Percentiles rank a stretch among this genome's conserved stretches.
Conservation (phyloP, 1,140 invertebrate genomes). For the Rhyacophila brunnea region DNA sequence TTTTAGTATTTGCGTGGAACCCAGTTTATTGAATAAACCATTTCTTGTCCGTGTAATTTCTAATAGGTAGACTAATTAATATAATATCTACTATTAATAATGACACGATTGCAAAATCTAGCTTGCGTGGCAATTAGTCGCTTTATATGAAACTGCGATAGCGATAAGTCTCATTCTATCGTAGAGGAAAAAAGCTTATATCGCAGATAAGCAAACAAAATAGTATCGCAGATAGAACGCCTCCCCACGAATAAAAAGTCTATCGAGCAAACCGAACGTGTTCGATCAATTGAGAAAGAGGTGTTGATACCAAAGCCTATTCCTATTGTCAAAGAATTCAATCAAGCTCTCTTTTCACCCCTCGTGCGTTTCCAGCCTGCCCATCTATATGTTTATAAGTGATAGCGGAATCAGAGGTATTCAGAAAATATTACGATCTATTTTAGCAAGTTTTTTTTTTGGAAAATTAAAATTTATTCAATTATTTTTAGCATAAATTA, state of each 20-base stretch:
- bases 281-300: constrained; percentile 25
- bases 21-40: no score
- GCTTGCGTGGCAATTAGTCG: no score
- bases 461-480: no score
- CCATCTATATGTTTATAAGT: constrained; percentile 15
- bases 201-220: constrained; percentile 33
- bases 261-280: constrained; percentile 29
- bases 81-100: no score
- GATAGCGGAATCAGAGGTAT: not conserved
- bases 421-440: not conserved
- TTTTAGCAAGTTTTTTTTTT: no score
- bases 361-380: constrained; percentile 4
- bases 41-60: no score
- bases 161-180: not conserved
- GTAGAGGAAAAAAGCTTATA: constrained; percentile 8
- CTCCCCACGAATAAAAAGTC: constrained; percentile 7
- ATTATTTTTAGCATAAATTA: no score
- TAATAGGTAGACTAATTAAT: no score
- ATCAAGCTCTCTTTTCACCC: constrained; percentile 20
- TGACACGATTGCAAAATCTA: no score
- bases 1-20: no score
- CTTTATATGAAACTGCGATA: constrained; percentile 7
- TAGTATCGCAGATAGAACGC: constrained; percentile 5
- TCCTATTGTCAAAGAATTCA: constrained; percentile 30
- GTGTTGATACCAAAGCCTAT: constrained; percentile 15